Base-by-base conservation (phyloP, 2,888 invertebrate genomes). In the Seira ritae region DNA sequence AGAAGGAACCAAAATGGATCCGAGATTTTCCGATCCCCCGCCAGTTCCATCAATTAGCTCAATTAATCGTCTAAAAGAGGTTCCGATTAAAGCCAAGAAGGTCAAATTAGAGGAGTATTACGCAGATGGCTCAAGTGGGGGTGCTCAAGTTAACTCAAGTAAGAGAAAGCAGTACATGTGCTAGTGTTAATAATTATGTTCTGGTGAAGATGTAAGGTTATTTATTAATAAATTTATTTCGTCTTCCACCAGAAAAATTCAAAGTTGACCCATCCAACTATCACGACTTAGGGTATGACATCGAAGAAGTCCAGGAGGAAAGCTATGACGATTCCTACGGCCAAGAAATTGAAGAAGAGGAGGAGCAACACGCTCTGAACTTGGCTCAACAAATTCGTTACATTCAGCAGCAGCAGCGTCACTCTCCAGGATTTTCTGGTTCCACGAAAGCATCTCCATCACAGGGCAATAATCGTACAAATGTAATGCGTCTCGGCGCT, bases 271-370 rank as follows among this genome's bases (percentile, higher is more conserved):
- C 31, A 31, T 2, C 31, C 31, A 55, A 75, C 2, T 42, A 67
- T 55, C 37, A 42, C 6, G 69, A 71, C 19, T 23, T 60, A 24
- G 62, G 73, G 0, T 80, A 75, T 66, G 74, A 74, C 19, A 80
- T 81, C 66, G 81, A 81, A 60, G 76, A 76, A 71, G 81, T 81
- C 8, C 60, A 74, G 1, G 80, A 80, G 6, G 80, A 81, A 71
- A 42, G 37, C 31, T 71, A 60, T 6, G 66, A 69, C 10, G 15
- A 22, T n/a, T 19, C 31, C 8, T 31, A 0, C 19, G 20, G 31
- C 8, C 68, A 20, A 73, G 62, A n/a, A 55, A 55, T 55, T 3
- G 55, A 55, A 31, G 31, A 31, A 31, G 31, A 62, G 37, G 23
- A 60, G 12, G 24, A 60, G 15, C 8, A 46, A 60, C 19, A 37